phyloP scores from a whole-genome alignment of 2,797 vertebrate genomes.

The Spheniscus humboldti region DNA sequence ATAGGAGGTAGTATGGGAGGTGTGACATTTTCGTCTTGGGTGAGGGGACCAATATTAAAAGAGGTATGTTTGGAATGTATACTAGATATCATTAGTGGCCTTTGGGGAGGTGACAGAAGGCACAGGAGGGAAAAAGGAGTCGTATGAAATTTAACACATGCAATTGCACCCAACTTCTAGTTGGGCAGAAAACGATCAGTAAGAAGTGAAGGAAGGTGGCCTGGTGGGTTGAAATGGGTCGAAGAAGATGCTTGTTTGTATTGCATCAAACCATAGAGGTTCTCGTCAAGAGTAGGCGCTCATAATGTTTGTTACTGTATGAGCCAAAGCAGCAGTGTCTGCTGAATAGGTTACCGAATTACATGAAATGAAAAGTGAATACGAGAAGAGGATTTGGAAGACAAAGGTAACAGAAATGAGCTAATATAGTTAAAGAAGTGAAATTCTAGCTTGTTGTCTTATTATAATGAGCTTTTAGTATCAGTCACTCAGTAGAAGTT shows the following conservation, averaged over 20 bases:
- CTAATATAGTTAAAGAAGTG: not conserved
- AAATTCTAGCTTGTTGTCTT: not conserved
- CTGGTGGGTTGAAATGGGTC: not conserved
- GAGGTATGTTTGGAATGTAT: not conserved
- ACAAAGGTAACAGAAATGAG: not conserved
- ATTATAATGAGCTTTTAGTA: not conserved
- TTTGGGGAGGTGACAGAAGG: not conserved
- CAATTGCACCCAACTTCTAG: not conserved
- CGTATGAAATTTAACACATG: fast-evolving
- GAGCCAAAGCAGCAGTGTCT: not conserved
- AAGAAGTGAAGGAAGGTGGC: not conserved
- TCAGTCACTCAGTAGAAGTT: not conserved
- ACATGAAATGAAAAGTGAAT: not conserved
- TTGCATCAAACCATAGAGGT: not conserved
- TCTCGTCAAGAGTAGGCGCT: not conserved
- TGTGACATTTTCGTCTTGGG: not conserved
- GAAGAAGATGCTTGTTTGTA: not conserved
- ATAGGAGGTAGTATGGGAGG: not conserved
- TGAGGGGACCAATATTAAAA: not conserved
- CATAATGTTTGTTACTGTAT: not conserved
- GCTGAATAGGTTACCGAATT: not conserved
- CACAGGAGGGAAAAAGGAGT: not conserved
- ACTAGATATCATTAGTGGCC: not conserved
- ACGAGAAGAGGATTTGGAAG: not conserved
- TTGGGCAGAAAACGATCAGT: not conserved